Evolutionary conservation across 2,113 vertebrate genomes (phyloP), one percentile per base, ranked within the genome.

Genomic region (Nibea albiflora): DNA sequence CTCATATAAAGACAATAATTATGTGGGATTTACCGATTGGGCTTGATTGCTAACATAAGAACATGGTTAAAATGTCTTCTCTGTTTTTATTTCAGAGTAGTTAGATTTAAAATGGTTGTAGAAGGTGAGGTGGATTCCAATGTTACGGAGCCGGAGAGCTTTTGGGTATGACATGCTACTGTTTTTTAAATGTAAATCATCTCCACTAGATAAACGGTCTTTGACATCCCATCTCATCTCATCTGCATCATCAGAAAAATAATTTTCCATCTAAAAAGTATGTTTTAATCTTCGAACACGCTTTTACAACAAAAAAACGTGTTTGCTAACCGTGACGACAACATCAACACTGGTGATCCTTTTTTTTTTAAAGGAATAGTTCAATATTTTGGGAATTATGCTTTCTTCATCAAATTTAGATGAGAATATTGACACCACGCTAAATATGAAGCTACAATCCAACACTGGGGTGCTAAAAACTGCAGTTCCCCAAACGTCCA

Each of bases 71-170:
- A 84, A 63, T 76, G 0, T 76, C 24, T 73, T 65, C 6, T 87
- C 24, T 89, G 71, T 79, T 58, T 92, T 66, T 77, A 80, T 92
- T 92, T 62, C 90, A 92, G 86, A 89, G 52, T 80, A 89, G 50
- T 74, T 91, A 85, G 28, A 57, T 66, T 76, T 61, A 71, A 35
- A 79, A 88, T 81, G 88, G 39, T 84, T 85, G 68, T 88, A 83
- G 50, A 61, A 16, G 82, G 54, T 87, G 84, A 87, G 84, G 84
- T 89, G 92, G 90, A 93, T 2, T 49, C 88, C 83, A 88, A 77
- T 82, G 63, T 83, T 64, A 90, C 88, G 10, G 77, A 89, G 78
- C 47, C 57, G 82, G 82, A 86, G 79, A 85, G 76, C 58, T 52
- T 84, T 16, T 82, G 83, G 90, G 92, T 92, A 92, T 63, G 90